Conservation (phyloP, 2,888 invertebrate species). For the Hyppa rectilinea region DNA sequence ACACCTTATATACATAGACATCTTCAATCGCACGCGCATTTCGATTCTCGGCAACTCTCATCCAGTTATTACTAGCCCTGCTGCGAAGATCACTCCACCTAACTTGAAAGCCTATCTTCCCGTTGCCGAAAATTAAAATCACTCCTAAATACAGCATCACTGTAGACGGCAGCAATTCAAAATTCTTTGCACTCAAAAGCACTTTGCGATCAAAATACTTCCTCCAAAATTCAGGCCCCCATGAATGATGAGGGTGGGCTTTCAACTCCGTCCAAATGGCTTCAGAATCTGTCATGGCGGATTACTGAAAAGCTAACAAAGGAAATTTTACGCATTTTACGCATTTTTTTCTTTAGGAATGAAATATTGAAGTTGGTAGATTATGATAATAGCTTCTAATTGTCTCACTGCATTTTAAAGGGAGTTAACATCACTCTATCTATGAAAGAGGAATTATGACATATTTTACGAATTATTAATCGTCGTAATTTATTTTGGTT, state of each 20-base stretch:
- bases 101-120: background rate
- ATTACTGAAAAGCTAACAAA: constrained; percentile 27
- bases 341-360: constrained; percentile 2
- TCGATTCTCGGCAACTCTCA: background rate
- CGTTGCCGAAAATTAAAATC: background rate
- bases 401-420: background rate
- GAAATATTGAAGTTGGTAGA: constrained; percentile 12
- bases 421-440: too few species aligned
- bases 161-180: background rate
- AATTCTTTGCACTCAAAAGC: background rate
- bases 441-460: too few species aligned
- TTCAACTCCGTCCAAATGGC: constrained; percentile 8
- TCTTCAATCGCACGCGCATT: background rate
- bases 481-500: too few species aligned
- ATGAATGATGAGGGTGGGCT: constrained; percentile 23
- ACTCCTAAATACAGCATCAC: background rate
- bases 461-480: too few species aligned
- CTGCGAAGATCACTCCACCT: background rate
- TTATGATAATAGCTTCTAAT: constrained; percentile 7
- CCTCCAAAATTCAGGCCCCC: background rate
- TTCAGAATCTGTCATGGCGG: constrained; percentile 27
- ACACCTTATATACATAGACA: too few species aligned
- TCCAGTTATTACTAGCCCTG: background rate
- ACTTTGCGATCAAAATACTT: background rate
- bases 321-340: background rate